Evolutionary conservation across 2,797 vertebrate species (phyloP).

Genomic region (Sitta carolinensis): DNA sequence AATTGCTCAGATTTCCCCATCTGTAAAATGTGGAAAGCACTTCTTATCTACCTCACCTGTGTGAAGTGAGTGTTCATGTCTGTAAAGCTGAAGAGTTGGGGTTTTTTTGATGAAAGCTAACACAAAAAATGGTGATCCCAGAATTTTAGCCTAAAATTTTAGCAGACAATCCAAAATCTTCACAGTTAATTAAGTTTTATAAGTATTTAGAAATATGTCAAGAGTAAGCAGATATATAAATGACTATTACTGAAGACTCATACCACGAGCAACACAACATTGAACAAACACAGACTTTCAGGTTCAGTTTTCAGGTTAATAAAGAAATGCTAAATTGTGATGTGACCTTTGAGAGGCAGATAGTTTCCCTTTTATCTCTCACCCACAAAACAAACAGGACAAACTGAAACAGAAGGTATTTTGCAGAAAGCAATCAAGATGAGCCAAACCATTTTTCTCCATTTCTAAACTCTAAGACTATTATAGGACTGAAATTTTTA

Average conservation of each 20-base stretch:
- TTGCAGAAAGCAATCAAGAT: not conserved
- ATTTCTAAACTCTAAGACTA: not conserved
- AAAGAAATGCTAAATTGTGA: not conserved
- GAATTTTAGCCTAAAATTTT: not conserved
- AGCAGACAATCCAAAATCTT: not conserved
- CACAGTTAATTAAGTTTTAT: not conserved
- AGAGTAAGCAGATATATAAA: not conserved
- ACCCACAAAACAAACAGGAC: not conserved
- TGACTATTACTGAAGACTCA: not conserved
- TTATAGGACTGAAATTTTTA: not conserved
- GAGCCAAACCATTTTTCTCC: not conserved
- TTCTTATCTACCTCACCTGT: constrained; percentile 39
- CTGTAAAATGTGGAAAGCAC: constrained; percentile 56
- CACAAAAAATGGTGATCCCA: not conserved
- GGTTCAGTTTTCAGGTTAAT: not conserved
- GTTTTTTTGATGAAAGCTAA: not conserved
- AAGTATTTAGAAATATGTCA: not conserved
- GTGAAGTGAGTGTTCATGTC: not conserved
- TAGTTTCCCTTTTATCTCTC: not conserved
- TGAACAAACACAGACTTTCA: not conserved
- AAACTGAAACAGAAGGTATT: not conserved
- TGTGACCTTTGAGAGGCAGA: not conserved
- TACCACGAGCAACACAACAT: not conserved
- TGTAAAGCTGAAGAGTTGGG: not conserved
- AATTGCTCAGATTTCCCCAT: constrained; percentile 47